phyloP scores from a whole-genome alignment of 2,797 vertebrate species.

The Ctenochaetus hawaiiensis region DNA sequence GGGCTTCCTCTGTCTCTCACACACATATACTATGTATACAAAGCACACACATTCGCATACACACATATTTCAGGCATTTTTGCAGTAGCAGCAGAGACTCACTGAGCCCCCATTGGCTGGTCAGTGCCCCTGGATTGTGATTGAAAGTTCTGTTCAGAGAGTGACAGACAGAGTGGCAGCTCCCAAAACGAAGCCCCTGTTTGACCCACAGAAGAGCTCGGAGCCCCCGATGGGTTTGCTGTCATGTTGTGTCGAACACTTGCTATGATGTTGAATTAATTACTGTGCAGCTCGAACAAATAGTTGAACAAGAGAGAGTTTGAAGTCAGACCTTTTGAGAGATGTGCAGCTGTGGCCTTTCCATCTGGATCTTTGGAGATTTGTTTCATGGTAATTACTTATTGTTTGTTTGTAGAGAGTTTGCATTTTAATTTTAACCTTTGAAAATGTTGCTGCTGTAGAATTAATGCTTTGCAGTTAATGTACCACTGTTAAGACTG shows the following conservation, averaged over 20 bases:
- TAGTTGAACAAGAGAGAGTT: constrained; percentile 32
- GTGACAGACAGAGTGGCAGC: constrained; percentile 48
- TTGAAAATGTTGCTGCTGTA: background rate
- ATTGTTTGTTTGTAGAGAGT: constrained; percentile 27
- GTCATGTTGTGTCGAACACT: constrained; percentile 47
- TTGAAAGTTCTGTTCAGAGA: constrained; percentile 36
- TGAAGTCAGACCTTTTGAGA: constrained; percentile 40
- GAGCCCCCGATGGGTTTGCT: constrained; percentile 25
- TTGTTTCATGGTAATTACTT: constrained; percentile 77
- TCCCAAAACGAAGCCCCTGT: constrained; percentile 25
- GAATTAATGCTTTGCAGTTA: background rate
- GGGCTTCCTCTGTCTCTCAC: constrained; percentile 36
- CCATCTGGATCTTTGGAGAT: constrained; percentile 81
- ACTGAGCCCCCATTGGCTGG: constrained; percentile 65
- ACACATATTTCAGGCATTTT: constrained; percentile 53
- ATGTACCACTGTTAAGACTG: background rate
- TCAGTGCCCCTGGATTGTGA: constrained; percentile 39
- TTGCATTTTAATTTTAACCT: background rate
- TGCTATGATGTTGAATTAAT: constrained; percentile 52
- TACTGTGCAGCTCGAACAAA: constrained; percentile 24
- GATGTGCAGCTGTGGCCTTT: constrained; percentile 82
- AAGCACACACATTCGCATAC: constrained; percentile 30
- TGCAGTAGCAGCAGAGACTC: constrained; percentile 64
- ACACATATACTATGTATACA: constrained; percentile 10
- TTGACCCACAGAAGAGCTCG: constrained; percentile 42